Evolutionary conservation across 1,140 invertebrate species (phyloP).

Genomic region (Scaptomyza graminum): DNA sequence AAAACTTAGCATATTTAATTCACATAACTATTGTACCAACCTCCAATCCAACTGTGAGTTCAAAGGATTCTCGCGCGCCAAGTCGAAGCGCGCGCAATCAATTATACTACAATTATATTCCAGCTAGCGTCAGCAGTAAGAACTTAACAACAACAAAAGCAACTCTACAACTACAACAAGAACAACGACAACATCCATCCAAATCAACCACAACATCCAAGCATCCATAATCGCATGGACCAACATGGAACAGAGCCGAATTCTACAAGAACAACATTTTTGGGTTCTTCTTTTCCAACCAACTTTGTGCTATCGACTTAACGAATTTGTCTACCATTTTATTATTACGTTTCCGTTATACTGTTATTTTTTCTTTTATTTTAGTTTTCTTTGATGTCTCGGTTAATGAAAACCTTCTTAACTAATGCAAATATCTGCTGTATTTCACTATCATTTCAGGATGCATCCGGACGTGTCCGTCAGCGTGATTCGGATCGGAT

Average conservation of each 20-base stretch:
- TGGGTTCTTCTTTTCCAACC: slow-evolving; percentile 1
- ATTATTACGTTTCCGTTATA: slow-evolving; percentile 14
- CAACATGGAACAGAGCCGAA: not conserved
- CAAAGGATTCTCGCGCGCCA: slow-evolving; percentile 1
- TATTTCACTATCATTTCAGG: slow-evolving; percentile 50
- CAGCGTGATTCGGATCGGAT: slow-evolving; percentile 51
- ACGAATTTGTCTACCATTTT: slow-evolving; percentile 9
- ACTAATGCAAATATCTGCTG: slow-evolving; percentile 19
- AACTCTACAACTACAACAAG: slow-evolving; percentile 7
- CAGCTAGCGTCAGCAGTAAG: slow-evolving; percentile 6
- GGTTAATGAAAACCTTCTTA: no score
- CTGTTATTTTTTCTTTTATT: slow-evolving; percentile 18
- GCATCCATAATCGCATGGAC: slow-evolving; percentile 9
- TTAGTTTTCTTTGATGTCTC: not conserved
- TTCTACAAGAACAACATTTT: slow-evolving; percentile 7
- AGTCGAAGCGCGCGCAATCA: slow-evolving; percentile 23
- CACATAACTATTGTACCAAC: slow-evolving; percentile 13
- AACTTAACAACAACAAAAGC: slow-evolving; percentile 26
- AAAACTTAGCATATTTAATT: slow-evolving; percentile 44
- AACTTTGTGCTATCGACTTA: slow-evolving; percentile 5
- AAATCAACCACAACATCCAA: not conserved
- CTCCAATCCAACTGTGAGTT: not conserved
- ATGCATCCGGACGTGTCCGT: slow-evolving; percentile 32
- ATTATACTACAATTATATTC: slow-evolving; percentile 4
- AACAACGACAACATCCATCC: not conserved